Base-by-base conservation (phyloP, 2,888 invertebrate genomes). In the Tipula unca region DNA sequence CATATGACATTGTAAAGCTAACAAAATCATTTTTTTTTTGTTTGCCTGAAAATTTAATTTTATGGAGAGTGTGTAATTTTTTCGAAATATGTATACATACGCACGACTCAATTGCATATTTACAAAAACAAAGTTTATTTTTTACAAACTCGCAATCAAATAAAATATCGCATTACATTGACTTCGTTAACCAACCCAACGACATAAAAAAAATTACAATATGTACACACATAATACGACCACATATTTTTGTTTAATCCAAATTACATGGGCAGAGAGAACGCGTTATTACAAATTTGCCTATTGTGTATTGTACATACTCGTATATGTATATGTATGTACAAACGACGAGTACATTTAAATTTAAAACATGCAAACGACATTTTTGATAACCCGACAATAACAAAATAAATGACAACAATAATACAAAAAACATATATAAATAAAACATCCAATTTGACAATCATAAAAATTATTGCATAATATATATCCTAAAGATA, bases 391-490 rank as follows among this genome's bases (percentile, higher is more conserved):
- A 25, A 20, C n/a, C 69, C 69, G 25, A 25, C 69, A 25, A 69
- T 69, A 69, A 69, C 25, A 13, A 69, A 69, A 69, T 69, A 25
- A 25, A 69, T 69, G 69, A 69, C 69, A 69, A 69, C 25, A 69
- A 54, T 10, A 69, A 69, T 10, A 39, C 5, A 39, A 39, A 3
- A 48, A 14, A 48, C 14, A 48, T n/a, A n/a, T n/a, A n/a, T n/a
- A n/a, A n/a, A 48, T n/a, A 69, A 69, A 69, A 69, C n/a, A 69
- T 69, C 69, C 25, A 69, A 69, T 69, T 69, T 69, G 69, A 69
- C 69, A 69, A 69, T 69, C 25, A 69, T 69, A 69, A 69, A 48
- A 48, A 69, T 69, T 25, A 69, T 69, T 69, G 69, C 25, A 69
- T 1, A 69, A 69, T 69, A 6, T 10, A 69, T 69, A 69, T 69